A percentile compares a stretch with the other conserved stretches of the same genome.
phyloP scores from a whole-genome alignment of 2,888 invertebrate genomes.

The Watsonalla binaria region DNA sequence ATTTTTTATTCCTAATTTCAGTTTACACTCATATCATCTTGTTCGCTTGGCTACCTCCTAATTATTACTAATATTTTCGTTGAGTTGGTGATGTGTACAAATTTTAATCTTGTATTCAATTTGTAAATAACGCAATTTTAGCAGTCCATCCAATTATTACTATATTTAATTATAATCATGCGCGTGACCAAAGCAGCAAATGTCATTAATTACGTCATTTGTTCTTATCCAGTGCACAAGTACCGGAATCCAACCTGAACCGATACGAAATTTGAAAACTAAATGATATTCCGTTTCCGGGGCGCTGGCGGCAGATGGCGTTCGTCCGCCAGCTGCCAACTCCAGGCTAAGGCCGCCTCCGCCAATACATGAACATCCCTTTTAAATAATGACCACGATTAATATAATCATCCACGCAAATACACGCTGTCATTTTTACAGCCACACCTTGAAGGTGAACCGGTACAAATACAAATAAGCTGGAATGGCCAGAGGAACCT shows the following conservation, averaged over 20 bases:
- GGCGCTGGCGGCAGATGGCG: conserved; percentile 71
- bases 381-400: conserved; percentile 8
- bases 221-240: conserved; percentile 18
- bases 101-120: too few species aligned
- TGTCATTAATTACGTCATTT: conserved; percentile 25
- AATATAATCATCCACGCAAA: conserved; percentile 17
- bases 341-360: conserved; percentile 40
- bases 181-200: conserved; percentile 49
- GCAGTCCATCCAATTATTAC: too few species aligned
- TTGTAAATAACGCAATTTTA: too few species aligned
- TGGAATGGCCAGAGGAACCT: conserved; percentile 36
- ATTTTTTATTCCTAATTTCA: too few species aligned
- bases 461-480: conserved; percentile 27
- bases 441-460: conserved; percentile 55
- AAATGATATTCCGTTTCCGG: conserved; percentile 71
- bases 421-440: conserved; percentile 28
- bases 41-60: too few species aligned
- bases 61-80: too few species aligned
- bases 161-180: conserved; percentile 19
- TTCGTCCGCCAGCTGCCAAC: conserved; percentile 74
- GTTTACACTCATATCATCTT: too few species aligned
- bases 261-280: conserved; percentile 57
- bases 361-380: conserved; percentile 6
- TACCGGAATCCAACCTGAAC: conserved; percentile 42
- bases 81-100: too few species aligned